Conservation (phyloP, 2,888 invertebrate genomes). For the Pristionchus entomophagus region DNA sequence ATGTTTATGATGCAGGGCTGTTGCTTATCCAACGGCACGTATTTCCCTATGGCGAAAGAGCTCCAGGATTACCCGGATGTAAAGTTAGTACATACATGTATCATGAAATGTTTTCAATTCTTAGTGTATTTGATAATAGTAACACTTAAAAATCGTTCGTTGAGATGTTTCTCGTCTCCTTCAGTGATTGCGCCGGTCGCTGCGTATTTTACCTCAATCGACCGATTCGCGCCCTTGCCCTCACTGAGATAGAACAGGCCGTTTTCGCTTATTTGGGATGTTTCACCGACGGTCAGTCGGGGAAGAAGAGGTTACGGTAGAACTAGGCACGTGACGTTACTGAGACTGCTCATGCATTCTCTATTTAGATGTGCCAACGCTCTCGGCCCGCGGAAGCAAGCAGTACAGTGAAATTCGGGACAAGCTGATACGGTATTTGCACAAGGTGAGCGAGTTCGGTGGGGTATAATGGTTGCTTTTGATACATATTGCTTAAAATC, state of each 20-base stretch:
- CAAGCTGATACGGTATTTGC: slow-evolving; percentile 12
- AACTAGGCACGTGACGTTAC: not conserved
- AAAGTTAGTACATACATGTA: not conserved
- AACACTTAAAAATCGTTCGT: too few relatives aligned
- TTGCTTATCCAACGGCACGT: slow-evolving; percentile 70
- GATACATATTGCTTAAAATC: too few relatives aligned
- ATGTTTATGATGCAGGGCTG: slow-evolving; percentile 55
- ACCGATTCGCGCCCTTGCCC: slow-evolving; percentile 52
- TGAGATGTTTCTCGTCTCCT: too few relatives aligned
- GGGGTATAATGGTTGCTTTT: too few relatives aligned
- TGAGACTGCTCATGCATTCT: not conserved
- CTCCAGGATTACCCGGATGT: slow-evolving; percentile 51
- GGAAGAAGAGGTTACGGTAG: not conserved
- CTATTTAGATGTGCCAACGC: slow-evolving; percentile 8
- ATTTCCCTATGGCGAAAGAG: slow-evolving; percentile 60
- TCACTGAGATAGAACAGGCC: slow-evolving; percentile 55
- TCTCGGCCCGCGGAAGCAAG: not conserved
- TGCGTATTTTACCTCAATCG: slow-evolving; percentile 55
- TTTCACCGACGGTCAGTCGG: slow-evolving; percentile 55
- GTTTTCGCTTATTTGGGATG: slow-evolving; percentile 56
- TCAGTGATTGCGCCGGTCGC: slow-evolving; percentile 54
- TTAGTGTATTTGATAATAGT: too few relatives aligned
- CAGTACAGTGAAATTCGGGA: not conserved
- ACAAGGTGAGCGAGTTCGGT: slow-evolving; percentile 32
- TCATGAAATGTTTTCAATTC: not conserved